Evolutionary conservation across 2,797 vertebrate genomes (phyloP).

Genomic region (Pangasius krempfi): DNA sequence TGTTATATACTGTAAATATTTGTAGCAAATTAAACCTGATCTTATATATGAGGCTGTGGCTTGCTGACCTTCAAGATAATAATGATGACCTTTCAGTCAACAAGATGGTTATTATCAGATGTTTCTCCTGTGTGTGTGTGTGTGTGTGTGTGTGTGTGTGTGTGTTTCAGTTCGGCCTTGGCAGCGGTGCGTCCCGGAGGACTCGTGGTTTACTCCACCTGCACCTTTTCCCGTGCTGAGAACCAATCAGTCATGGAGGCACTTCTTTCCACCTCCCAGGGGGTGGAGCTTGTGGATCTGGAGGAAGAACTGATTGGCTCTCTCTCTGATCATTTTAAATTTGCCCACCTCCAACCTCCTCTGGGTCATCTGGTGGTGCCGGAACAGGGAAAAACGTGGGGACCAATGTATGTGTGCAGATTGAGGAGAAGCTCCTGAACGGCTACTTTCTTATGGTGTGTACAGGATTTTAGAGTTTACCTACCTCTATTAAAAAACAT

Average conservation of each 20-base stretch:
- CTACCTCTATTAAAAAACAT: background rate
- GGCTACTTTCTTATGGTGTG: too few relatives aligned
- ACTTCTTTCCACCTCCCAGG: slow-evolving; percentile 75
- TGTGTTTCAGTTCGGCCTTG: slow-evolving; percentile 83
- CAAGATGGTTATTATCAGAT: background rate
- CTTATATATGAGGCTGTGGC: background rate
- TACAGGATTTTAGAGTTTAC: background rate
- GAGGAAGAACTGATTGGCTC: slow-evolving; percentile 73
- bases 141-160: background rate
- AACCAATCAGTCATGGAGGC: slow-evolving; percentile 83
- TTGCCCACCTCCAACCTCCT: slow-evolving; percentile 66
- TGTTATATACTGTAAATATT: background rate
- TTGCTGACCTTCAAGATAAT: slow-evolving; percentile 14
- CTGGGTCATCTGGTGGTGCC: slow-evolving; percentile 88
- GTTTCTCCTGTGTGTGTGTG: background rate
- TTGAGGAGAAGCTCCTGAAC: slow-evolving; percentile 73
- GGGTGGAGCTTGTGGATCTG: slow-evolving; percentile 79
- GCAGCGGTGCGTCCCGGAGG: slow-evolving; percentile 87
- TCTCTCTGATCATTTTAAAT: slow-evolving; percentile 80
- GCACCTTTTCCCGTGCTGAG: slow-evolving; percentile 89
- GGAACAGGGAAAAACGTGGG: slow-evolving; percentile 84
- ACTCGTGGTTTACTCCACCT: slow-evolving; percentile 90
- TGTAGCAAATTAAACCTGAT: background rate
- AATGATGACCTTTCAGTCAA: slow-evolving; percentile 21
- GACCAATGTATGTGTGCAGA: slow-evolving; percentile 92